Evolutionary conservation across 2,888 invertebrate genomes (phyloP).

Genomic region (Eucera pruinosa): DNA sequence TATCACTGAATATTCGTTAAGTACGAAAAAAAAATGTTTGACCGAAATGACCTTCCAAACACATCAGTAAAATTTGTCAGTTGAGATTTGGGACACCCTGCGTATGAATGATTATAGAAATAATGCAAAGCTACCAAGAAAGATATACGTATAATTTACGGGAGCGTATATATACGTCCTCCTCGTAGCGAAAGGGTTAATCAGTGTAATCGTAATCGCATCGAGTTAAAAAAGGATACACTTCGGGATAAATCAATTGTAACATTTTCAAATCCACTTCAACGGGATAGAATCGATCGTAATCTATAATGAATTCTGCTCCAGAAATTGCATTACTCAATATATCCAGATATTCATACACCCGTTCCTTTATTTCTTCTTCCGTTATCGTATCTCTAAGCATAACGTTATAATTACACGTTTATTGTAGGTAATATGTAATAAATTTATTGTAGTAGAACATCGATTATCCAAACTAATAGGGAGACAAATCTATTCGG

Average conservation of each 20-base stretch:
- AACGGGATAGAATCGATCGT: slow-evolving; percentile 88
- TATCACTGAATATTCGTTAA: slow-evolving; percentile 84
- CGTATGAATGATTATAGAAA: no score
- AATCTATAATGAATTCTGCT: slow-evolving; percentile 88
- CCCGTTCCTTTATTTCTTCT: slow-evolving; percentile 72
- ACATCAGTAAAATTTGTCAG: no score
- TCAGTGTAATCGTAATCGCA: neutral
- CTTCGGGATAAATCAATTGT: slow-evolving; percentile 87
- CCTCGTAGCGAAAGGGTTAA: no score
- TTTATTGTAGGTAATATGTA: no score
- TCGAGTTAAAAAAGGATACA: slow-evolving; percentile 87
- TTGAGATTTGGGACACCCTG: no score
- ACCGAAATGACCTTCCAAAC: no score
- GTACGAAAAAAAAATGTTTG: slow-evolving; percentile 31
- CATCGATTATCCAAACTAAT: no score
- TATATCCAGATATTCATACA: slow-evolving; percentile 84
- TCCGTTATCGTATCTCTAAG: slow-evolving; percentile 71
- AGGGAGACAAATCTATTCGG: no score
- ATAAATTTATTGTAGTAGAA: neutral
- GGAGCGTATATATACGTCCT: no score
- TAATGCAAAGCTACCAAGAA: no score
- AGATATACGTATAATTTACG: no score
- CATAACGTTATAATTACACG: slow-evolving; percentile 30
- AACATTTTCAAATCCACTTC: slow-evolving; percentile 88
- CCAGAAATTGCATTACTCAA: slow-evolving; percentile 85